Base-by-base conservation (phyloP, 2,797 vertebrate genomes). In the Artibeus jamaicensis region DNA sequence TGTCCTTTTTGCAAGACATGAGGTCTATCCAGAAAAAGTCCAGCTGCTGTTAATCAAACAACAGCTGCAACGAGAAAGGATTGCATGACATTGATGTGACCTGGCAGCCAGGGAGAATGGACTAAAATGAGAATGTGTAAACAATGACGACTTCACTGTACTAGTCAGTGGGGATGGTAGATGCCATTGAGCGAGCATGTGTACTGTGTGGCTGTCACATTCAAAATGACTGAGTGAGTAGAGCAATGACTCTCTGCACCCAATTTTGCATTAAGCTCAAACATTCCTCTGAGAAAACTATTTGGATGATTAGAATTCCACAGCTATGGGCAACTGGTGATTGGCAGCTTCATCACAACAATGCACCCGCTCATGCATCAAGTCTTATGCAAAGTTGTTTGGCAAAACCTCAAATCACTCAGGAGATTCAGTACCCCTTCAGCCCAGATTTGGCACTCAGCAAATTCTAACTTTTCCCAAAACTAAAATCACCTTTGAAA, bases 1-100 rank as follows among this genome's bases (percentile, higher is more conserved):
- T 96, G 89, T 95, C 88, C 94, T 94, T 95, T 97, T 96, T 87
- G 29, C 87, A 96, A 96, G 86, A 95, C 48, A 65, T 65, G 62
- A 32, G 29, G 14, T n/a, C 32, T 65, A 5, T 65, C 62, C 32
- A 18, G 62, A 65, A 65, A n/a, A 65, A n/a, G 32, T n/a, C 32
- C 32, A 65, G 62, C 62, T 29, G 12, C 62, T 65, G 14, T n/a
- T 65, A 65, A 65, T 16, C n/a, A n/a, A n/a, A n/a, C n/a, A n/a
- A n/a, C n/a, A n/a, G n/a, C n/a, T n/a, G n/a, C n/a, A n/a, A 65
- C 7, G 32, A 65, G 62, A 65, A 65, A 65, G 15, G 14, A n/a
- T n/a, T 65, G 32, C 6, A 5, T 5, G 6, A 65, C 62, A 65
- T 65, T 11, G 15, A n/a, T n/a, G 29, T 65, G n/a, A 16, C 29